Evolutionary conservation across 1,140 invertebrate genomes (phyloP).

Genomic region (Sycophaga agraensis): DNA sequence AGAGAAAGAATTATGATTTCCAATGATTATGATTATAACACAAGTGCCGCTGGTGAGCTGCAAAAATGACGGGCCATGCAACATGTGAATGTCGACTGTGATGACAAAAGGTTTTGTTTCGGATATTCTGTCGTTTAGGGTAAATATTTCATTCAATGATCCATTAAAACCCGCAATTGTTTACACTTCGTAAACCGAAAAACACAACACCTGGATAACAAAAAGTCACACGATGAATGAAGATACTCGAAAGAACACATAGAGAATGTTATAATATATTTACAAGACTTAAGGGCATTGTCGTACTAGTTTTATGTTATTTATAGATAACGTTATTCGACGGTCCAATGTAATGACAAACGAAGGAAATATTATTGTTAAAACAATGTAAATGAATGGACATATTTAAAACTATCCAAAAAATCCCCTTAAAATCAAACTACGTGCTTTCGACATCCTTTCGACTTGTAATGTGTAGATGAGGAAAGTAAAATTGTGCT

Average conservation of each 20-base stretch:
- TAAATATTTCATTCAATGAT: background rate
- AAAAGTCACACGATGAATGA: constrained; percentile 17
- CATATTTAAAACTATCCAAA: background rate
- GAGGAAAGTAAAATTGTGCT: constrained; percentile 3
- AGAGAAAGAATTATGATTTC: constrained; percentile 28
- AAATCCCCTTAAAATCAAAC: background rate
- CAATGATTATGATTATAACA: constrained; percentile 33
- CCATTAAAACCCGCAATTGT: background rate
- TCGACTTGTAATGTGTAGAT: background rate
- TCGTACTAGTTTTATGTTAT: constrained; percentile 5
- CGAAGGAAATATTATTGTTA: constrained; percentile 7
- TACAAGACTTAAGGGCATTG: constrained; percentile 3
- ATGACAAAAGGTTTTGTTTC: constrained; percentile 6
- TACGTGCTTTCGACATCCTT: constrained; percentile 7
- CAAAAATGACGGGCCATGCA: constrained; percentile 42
- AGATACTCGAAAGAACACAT: background rate
- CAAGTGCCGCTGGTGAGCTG: constrained; percentile 30
- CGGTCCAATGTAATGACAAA: constrained; percentile 9
- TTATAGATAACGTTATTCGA: background rate
- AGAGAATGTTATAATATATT: constrained; percentile 20
- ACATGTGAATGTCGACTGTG: constrained; percentile 29
- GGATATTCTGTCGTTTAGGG: background rate
- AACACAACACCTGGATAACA: background rate
- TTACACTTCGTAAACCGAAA: background rate
- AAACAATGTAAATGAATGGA: constrained; percentile 1